phyloP scores from a whole-genome alignment of 2,113 vertebrate species.

The Cygnus atratus region DNA sequence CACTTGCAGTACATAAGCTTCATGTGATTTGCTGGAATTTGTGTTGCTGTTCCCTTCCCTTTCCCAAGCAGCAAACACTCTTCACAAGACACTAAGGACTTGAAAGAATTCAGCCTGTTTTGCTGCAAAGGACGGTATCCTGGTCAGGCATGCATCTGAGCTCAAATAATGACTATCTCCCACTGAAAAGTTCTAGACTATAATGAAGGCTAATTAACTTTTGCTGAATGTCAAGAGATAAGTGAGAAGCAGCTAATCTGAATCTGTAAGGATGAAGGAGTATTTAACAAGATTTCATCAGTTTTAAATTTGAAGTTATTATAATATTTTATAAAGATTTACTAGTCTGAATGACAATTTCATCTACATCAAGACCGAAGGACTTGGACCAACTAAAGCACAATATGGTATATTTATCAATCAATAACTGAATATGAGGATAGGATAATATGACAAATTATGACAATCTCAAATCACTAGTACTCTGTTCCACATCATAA shows the following conservation, averaged over 20 bases:
- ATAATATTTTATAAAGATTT: neutral
- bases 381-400: neutral
- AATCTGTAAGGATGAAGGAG: neutral
- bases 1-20: neutral
- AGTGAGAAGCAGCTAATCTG: neutral
- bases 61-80: neutral
- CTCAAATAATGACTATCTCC: neutral
- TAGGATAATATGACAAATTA: neutral
- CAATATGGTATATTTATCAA: neutral
- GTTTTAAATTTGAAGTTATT: neutral
- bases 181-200: neutral
- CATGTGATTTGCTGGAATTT: neutral
- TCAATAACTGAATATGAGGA: neutral
- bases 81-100: neutral
- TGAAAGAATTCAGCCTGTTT: neutral
- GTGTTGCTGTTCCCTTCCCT: neutral
- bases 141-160: neutral
- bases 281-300: neutral
- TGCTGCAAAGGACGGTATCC: neutral
- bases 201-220: neutral
- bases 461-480: neutral
- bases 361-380: neutral
- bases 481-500: neutral
- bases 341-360: neutral
- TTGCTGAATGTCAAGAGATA: neutral